Conservation (phyloP, 2,888 invertebrate species). For the Auanema freiburgensis region DNA sequence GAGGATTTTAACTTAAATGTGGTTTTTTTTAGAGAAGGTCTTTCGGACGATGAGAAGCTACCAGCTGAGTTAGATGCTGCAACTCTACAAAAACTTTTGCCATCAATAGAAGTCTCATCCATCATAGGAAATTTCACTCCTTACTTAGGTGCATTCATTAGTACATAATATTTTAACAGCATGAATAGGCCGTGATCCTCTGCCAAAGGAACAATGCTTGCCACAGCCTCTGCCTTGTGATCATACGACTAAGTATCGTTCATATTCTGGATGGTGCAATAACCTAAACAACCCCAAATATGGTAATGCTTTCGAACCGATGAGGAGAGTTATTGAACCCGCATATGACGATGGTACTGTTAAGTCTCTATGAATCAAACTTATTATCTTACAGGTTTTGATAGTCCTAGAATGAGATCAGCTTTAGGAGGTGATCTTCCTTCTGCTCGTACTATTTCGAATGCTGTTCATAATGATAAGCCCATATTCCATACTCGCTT, state of each 20-base stretch:
- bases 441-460: slow-evolving; percentile 53
- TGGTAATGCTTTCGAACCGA: slow-evolving; percentile 59
- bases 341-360: slow-evolving; percentile 78
- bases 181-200: slow-evolving; percentile 29
- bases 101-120: slow-evolving; percentile 56
- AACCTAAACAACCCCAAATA: slow-evolving; percentile 68
- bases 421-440: slow-evolving; percentile 54
- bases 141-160: slow-evolving; percentile 37
- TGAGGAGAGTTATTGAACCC: slow-evolving; percentile 67
- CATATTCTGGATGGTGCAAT: slow-evolving; percentile 82
- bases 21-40: slow-evolving; percentile 42
- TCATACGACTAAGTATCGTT: slow-evolving; percentile 72
- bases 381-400: slow-evolving; percentile 47
- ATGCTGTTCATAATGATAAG: slow-evolving; percentile 52
- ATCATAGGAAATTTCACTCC: slow-evolving; percentile 60
- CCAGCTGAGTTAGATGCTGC: slow-evolving; percentile 55
- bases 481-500: slow-evolving; percentile 57
- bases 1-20: background rate
- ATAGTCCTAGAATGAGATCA: slow-evolving; percentile 52
- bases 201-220: slow-evolving; percentile 55
- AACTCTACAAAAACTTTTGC: slow-evolving; percentile 58
- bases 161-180: background rate
- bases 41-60: slow-evolving; percentile 48
- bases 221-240: slow-evolving; percentile 63
- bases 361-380: background rate